Evolutionary conservation across 1,140 invertebrate species (phyloP), one percentile per base, ranked within the genome.

Genomic region (Steinernema khuongi): DNA sequence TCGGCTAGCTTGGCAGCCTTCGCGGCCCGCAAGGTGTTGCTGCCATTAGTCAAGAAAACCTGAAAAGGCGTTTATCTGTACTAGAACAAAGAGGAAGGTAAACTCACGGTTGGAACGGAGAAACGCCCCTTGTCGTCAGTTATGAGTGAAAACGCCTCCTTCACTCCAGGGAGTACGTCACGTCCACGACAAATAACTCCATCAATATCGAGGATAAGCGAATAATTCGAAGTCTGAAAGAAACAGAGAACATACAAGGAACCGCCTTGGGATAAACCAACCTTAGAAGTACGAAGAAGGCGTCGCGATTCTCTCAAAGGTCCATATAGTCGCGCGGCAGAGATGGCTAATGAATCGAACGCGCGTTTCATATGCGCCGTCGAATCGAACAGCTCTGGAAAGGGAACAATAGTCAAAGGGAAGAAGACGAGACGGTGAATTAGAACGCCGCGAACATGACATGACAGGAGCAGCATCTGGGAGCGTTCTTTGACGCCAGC

Each of bases 201-300:
- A 79, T 91, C 91, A 50, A 91, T 91, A 79, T 91, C 91, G 84
- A 91, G 91, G 7, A 91, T 82, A 2, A 91, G 22, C 7, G 50
- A 60, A 26, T 14, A 60, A 4, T 22, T 11, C 14, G 50, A 17
- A 7, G 50, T 22, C 50, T 60, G 50, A 60, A 60, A 7, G 36
- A 7, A 7, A 41, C 36, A 41, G 7, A 41, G 36, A 11, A 11
- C n/a, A 11, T 41, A 11, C n/a, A n/a, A 41, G 7, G n/a, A 11
- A 7, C n/a, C 7, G 7, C n/a, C 36, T 41, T 11, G n/a, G 7
- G n/a, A n/a, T 41, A 41, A 7, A 11, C 36, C n/a, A 41, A 11
- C n/a, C 36, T 41, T 7, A n/a, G 36, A 41, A 11, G 36, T n/a
- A 41, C n/a, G 36, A 41, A 41, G 36, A 41, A n/a, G n/a, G 36